Evolutionary conservation across 35 echinoderm and acorn worm genomes (phyloP).

Genomic region (Ophioderma brevispina): DNA sequence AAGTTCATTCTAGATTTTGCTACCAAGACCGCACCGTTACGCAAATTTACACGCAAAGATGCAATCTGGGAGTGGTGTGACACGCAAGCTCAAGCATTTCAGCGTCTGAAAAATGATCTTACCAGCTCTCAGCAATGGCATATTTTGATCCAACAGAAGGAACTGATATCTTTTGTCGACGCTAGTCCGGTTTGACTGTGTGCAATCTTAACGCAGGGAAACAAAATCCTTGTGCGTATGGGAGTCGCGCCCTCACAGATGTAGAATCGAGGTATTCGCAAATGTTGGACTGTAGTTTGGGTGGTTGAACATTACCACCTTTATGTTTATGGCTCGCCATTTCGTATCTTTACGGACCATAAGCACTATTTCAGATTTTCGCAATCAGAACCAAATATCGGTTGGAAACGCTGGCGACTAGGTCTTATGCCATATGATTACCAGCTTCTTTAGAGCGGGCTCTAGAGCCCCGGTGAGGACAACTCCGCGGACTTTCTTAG

Average conservation of each 20-base stretch:
- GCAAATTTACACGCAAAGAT: constrained; percentile 52
- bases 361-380: too few relatives aligned
- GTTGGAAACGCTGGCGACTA: too few relatives aligned
- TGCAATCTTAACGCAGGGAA: constrained; percentile 52
- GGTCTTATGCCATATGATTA: too few relatives aligned
- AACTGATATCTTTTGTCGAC: constrained; percentile 65
- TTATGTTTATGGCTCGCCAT: too few relatives aligned
- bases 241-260: constrained; percentile 45
- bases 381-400: too few relatives aligned
- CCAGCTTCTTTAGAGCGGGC: too few relatives aligned
- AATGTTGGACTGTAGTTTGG: too few relatives aligned
- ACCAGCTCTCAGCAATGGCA: constrained; percentile 46
- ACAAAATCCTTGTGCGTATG: constrained; percentile 39
- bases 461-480: too few relatives aligned
- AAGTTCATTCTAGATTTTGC: constrained; percentile 57
- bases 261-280: too few relatives aligned
- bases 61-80: constrained; percentile 27
- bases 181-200: constrained; percentile 60
- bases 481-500: constrained; percentile 41
- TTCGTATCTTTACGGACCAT: too few relatives aligned
- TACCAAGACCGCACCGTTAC: constrained; percentile 25
- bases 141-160: constrained; percentile 62
- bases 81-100: neutral
- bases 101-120: constrained; percentile 26
- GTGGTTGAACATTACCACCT: too few relatives aligned